Percentiles rank a stretch among this genome's conserved stretches.
phyloP scores from a whole-genome alignment of 2,797 vertebrate species.

The Pseudochromis fuscus region DNA sequence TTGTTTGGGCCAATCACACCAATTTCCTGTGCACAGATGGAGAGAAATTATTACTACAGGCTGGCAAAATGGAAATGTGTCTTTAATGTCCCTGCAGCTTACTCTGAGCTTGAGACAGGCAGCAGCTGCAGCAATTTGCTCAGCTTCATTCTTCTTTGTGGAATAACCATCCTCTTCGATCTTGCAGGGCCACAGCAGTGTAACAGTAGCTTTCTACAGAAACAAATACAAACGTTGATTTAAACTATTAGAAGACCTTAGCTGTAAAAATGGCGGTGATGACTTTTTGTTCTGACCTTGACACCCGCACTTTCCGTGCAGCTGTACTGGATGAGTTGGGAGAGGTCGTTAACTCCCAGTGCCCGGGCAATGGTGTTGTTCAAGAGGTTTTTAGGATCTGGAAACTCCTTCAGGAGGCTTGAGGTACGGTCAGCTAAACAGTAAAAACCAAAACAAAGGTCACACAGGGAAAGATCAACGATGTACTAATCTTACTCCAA shows the following conservation, averaged over 20 bases:
- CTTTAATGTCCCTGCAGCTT: slow-evolving; percentile 7
- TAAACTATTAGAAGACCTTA: not conserved
- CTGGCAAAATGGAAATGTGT: fast-evolving
- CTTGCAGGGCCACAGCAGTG: slow-evolving; percentile 91
- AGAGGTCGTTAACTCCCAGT: slow-evolving; percentile 87
- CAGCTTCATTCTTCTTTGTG: slow-evolving; percentile 90
- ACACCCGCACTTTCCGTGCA: slow-evolving; percentile 86
- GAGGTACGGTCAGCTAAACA: slow-evolving; percentile 47
- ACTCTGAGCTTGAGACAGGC: slow-evolving; percentile 94
- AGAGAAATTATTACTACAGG: not conserved
- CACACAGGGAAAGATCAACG: not conserved
- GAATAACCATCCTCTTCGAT: slow-evolving; percentile 92
- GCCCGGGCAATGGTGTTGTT: slow-evolving; percentile 88
- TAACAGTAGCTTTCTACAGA: slow-evolving; percentile 90
- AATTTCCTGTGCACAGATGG: slow-evolving; percentile 84
- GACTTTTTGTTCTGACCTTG: slow-evolving; percentile 83
- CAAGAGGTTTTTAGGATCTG: slow-evolving; percentile 91
- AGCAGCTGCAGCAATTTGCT: slow-evolving; percentile 91
- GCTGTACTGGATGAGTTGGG: slow-evolving; percentile 90
- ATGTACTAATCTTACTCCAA: not conserved
- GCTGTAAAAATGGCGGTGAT: too few relatives aligned
- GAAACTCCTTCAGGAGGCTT: slow-evolving; percentile 89
- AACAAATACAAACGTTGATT: not conserved
- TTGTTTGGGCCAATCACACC: slow-evolving; percentile 91
- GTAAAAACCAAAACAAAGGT: slow-evolving; percentile 1